Evolutionary conservation across 2,797 vertebrate species (phyloP).

Genomic region (Melanitta fusca): DNA sequence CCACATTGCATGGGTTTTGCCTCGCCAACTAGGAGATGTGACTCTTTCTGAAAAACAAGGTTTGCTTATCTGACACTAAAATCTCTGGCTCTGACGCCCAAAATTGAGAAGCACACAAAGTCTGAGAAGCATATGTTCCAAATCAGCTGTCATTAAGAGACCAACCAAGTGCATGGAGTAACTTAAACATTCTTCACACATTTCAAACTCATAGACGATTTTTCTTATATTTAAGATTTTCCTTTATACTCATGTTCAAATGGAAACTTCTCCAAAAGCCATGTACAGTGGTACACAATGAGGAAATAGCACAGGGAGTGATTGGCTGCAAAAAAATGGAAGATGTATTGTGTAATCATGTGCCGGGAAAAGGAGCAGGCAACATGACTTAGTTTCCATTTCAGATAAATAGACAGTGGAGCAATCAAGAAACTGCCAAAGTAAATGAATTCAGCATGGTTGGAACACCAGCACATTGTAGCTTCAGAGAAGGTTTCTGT

Average conservation of each 20-base stretch:
- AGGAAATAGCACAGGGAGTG: conserved; percentile 52
- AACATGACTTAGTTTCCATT: conserved; percentile 73
- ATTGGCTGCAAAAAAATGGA: conserved; percentile 60
- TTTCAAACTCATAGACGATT: conserved; percentile 15
- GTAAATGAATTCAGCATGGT: conserved; percentile 79
- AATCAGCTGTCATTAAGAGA: conserved; percentile 32
- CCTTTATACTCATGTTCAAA: background rate
- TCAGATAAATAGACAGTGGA: conserved; percentile 78
- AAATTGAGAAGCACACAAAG: background rate
- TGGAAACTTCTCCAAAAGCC: conserved; percentile 45
- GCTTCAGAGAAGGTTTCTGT: conserved; percentile 53
- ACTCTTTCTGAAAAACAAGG: conserved; percentile 12
- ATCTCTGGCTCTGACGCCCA: conserved; percentile 25
- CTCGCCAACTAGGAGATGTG: background rate
- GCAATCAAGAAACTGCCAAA: conserved; percentile 78
- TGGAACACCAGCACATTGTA: conserved; percentile 48
- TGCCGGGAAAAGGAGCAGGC: conserved; percentile 54
- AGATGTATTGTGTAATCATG: conserved; percentile 52
- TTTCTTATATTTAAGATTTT: conserved; percentile 8
- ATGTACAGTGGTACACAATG: conserved; percentile 3
- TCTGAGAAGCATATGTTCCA: conserved; percentile 31
- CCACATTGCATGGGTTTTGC: background rate
- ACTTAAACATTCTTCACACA: conserved; percentile 4
- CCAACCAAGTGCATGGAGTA: background rate
- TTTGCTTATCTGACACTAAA: conserved; percentile 18